Evolutionary conservation across 1,140 invertebrate genomes (phyloP).

Genomic region (Aphidius gifuensis): DNA sequence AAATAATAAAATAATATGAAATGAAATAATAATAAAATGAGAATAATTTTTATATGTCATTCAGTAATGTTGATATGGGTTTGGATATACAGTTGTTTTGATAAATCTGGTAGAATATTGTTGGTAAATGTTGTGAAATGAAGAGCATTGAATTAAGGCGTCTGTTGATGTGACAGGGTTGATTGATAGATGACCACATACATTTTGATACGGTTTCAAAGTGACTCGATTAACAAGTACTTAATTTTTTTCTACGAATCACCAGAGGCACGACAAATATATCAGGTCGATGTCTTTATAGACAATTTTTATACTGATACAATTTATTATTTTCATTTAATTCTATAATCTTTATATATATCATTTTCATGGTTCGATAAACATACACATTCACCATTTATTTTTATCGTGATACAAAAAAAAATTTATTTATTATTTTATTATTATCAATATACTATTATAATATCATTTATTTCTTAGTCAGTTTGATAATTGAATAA

Average conservation of each 20-base stretch:
- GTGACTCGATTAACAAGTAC: conserved; percentile 1
- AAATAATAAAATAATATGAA: too few relatives aligned
- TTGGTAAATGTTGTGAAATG: background rate
- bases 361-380: too few relatives aligned
- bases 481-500: too few relatives aligned
- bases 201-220: background rate
- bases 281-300: conserved; percentile 9
- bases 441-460: too few relatives aligned
- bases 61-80: background rate
- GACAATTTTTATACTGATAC: background rate
- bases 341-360: too few relatives aligned
- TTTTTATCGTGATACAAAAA: too few relatives aligned
- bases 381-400: too few relatives aligned
- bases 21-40: too few relatives aligned
- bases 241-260: conserved; percentile 7
- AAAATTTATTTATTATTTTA: too few relatives aligned
- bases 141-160: conserved; percentile 4
- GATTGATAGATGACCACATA: conserved; percentile 1
- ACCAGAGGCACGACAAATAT: background rate
- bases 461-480: too few relatives aligned
- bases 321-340: background rate
- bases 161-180: conserved; percentile 1
- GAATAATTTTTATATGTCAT: conserved; percentile 1
- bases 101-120: too few relatives aligned
- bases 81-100: too few relatives aligned